Evolutionary conservation across 1,140 invertebrate species (phyloP).

Genomic region (Aphis gossypii): DNA sequence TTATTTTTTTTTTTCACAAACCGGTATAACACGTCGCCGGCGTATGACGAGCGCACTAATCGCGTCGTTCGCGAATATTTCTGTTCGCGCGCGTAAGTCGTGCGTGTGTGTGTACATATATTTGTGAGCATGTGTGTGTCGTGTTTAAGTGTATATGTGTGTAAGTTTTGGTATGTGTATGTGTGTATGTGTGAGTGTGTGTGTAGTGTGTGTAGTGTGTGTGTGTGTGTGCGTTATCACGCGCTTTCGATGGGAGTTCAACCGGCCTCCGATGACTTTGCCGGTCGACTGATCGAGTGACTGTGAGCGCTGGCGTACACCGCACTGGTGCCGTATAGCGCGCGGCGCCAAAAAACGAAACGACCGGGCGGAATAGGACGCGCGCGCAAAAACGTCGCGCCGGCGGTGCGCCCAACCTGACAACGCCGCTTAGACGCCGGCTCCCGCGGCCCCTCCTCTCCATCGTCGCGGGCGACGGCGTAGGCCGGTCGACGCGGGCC

Average conservation of each 20-base stretch:
- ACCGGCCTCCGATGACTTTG: conserved; percentile 58
- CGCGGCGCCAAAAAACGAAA: conserved; percentile 54
- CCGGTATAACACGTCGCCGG: conserved; percentile 47
- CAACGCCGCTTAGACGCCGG: conserved; percentile 55
- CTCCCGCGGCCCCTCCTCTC: background rate
- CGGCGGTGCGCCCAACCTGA: conserved; percentile 52
- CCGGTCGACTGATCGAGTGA: conserved; percentile 58
- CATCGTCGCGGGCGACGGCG: background rate
- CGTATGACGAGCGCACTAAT: conserved; percentile 47
- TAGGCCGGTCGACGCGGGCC: background rate
- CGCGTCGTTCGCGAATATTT: conserved; percentile 46
- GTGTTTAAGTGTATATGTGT: background rate
- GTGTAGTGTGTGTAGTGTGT: background rate
- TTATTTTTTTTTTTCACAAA: conserved; percentile 46
- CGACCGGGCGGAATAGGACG: conserved; percentile 37
- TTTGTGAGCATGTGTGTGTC: background rate
- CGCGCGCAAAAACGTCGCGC: conserved; percentile 55
- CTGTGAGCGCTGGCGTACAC: conserved; percentile 47
- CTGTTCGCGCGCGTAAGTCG: conserved; percentile 37
- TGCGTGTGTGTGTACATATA: background rate
- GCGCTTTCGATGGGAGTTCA: conserved; percentile 57
- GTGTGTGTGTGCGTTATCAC: conserved; percentile 41
- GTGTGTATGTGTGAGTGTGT: background rate
- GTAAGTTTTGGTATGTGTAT: conserved; percentile 12
- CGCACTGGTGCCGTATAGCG: conserved; percentile 40